Conservation (phyloP, 2,113 vertebrate species). For the Alligator sinensis region DNA sequence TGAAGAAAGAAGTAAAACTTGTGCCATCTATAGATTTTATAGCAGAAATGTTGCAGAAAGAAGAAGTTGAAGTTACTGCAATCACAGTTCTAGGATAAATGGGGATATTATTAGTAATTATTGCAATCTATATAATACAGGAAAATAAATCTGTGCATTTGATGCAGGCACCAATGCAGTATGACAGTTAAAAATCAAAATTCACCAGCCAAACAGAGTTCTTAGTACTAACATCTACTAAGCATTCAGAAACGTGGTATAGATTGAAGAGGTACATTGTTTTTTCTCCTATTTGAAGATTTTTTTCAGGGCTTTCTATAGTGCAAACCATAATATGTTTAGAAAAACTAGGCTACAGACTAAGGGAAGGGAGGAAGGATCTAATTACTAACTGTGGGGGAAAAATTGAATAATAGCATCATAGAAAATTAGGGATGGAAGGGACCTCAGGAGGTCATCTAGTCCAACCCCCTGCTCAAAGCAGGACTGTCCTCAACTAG, state of each 20-base stretch:
- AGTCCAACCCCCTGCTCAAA: no score
- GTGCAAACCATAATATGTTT: no score
- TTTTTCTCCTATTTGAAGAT: conserved; percentile 42
- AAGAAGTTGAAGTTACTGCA: conserved; percentile 17
- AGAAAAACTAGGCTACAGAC: no score
- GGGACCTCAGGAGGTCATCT: no score
- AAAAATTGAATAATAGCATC: no score
- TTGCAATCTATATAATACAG: conserved; percentile 25
- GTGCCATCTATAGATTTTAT: background rate
- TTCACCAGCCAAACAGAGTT: background rate
- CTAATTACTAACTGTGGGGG: no score
- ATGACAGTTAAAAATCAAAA: conserved; percentile 30
- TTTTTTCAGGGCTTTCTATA: background rate
- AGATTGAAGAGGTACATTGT: background rate
- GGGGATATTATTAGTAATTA: conserved; percentile 4
- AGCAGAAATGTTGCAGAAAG: background rate
- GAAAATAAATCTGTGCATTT: conserved; percentile 29
- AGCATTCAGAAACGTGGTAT: conserved; percentile 7
- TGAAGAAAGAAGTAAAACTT: background rate
- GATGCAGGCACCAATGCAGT: background rate
- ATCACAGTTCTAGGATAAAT: background rate
- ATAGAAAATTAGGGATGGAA: no score
- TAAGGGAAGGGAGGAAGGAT: no score
- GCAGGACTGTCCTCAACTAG: no score
- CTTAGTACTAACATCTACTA: conserved; percentile 7